These are phyloP conservation scores for Drosophila sechellia DNA, from an alignment of 1,140 invertebrate genomes.

Conservation along the genomic window DNA sequence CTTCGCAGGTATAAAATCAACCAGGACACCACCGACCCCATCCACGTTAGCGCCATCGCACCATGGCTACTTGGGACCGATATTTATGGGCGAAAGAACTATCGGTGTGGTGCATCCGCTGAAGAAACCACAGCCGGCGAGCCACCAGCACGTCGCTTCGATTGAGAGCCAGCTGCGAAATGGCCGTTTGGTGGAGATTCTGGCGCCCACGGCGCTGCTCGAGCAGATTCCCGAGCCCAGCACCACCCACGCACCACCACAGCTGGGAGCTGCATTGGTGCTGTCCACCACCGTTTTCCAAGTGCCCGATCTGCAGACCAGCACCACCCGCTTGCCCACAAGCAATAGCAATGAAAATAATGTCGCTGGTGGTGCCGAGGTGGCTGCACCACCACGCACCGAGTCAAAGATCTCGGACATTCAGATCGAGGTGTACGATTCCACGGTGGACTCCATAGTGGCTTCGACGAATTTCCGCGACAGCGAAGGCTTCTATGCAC, in stretches of 20 bases:
- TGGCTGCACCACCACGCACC: conserved; percentile 41
- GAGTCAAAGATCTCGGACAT: conserved; percentile 82
- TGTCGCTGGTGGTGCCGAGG: conserved; percentile 2
- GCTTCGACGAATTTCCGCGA: conserved; percentile 78
- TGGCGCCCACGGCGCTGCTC: conserved; percentile 66
- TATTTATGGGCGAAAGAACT: conserved; percentile 77
- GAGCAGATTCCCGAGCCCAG: conserved; percentile 31
- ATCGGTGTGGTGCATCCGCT: conserved; percentile 63
- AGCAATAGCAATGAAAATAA: background rate
- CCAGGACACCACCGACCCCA: background rate
- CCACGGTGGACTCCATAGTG: conserved; percentile 77
- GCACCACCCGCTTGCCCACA: conserved; percentile 46
- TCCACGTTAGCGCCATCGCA: conserved; percentile 35
- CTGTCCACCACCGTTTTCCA: conserved; percentile 77
- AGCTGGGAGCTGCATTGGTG: conserved; percentile 19
- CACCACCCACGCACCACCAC: conserved; percentile 11
- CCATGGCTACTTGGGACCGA: conserved; percentile 77
- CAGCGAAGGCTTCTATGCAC: conserved; percentile 57
- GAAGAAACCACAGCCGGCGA: conserved; percentile 50
- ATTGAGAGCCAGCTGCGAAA: conserved; percentile 65
- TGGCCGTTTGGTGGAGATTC: conserved; percentile 72
- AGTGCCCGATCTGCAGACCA: conserved; percentile 59
- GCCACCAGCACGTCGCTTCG: conserved; percentile 37
- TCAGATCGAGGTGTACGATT: conserved; percentile 82
- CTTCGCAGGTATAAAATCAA: too few relatives aligned